phyloP scores from a whole-genome alignment of 2,113 vertebrate genomes.

The Myxocyprinus asiaticus region DNA sequence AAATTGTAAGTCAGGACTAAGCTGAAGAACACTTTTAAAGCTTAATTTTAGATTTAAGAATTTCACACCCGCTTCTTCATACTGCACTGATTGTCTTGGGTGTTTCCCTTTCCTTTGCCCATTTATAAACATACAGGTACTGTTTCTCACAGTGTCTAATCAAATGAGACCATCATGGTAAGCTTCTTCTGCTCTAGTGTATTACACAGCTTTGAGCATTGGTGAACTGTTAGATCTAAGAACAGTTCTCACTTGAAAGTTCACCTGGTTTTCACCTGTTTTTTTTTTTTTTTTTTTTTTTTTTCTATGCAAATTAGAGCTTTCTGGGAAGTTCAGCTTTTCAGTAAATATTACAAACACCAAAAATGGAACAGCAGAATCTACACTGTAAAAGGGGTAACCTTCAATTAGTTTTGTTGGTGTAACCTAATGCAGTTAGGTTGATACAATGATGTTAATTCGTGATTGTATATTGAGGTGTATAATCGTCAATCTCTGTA shows the following conservation, averaged over 20 bases:
- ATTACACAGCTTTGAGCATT: too few relatives aligned
- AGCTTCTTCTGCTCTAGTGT: too few relatives aligned
- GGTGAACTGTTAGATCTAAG: background rate
- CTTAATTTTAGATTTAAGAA: slow-evolving; percentile 69
- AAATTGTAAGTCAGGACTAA: slow-evolving; percentile 48
- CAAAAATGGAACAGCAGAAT: too few relatives aligned
- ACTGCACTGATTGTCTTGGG: slow-evolving; percentile 45
- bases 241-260: background rate
- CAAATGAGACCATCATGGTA: too few relatives aligned
- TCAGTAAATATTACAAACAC: too few relatives aligned
- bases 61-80: slow-evolving; percentile 39
- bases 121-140: slow-evolving; percentile 63
- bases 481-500: too few relatives aligned
- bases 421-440: too few relatives aligned
- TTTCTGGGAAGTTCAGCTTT: too few relatives aligned
- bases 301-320: background rate
- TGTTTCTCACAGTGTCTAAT: slow-evolving; percentile 49
- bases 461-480: too few relatives aligned
- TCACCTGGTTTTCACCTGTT: background rate
- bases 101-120: slow-evolving; percentile 60
- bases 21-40: slow-evolving; percentile 50
- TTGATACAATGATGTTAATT: too few relatives aligned
- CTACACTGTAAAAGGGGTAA: too few relatives aligned
- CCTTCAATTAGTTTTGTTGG: too few relatives aligned
- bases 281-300: background rate